phyloP scores from a whole-genome alignment of 2,113 vertebrate species.

The Zosterops lateralis region DNA sequence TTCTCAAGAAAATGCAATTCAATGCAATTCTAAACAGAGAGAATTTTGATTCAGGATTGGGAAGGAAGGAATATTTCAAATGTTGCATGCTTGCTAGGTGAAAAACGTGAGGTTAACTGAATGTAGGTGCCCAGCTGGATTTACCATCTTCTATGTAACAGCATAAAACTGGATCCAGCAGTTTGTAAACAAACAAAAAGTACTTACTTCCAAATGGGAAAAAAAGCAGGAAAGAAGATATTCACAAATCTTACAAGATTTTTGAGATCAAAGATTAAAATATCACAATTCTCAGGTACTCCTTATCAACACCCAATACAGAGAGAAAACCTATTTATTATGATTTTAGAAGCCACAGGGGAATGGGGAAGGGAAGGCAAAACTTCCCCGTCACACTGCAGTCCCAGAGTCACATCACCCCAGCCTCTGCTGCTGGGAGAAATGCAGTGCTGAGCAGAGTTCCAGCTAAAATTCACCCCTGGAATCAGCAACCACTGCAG shows the following conservation, averaged over 20 bases:
- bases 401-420: background rate
- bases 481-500: background rate
- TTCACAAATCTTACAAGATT: too few species aligned
- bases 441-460: background rate
- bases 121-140: background rate
- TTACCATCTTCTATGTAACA: background rate
- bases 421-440: background rate
- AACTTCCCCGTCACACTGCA: background rate
- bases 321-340: background rate
- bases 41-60: background rate
- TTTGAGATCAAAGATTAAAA: background rate
- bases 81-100: background rate
- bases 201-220: background rate
- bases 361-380: background rate
- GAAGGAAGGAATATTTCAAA: background rate
- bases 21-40: background rate
- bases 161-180: background rate
- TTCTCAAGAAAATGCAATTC: background rate
- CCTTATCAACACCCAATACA: background rate
- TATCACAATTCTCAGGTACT: background rate
- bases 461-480: background rate
- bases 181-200: background rate
- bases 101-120: background rate
- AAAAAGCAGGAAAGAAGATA: background rate
- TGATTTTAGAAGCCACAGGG: background rate